These are phyloP conservation scores for Monochamus alternatus DNA, from an alignment of 2,888 invertebrate genomes.

Conservation along the genomic window DNA sequence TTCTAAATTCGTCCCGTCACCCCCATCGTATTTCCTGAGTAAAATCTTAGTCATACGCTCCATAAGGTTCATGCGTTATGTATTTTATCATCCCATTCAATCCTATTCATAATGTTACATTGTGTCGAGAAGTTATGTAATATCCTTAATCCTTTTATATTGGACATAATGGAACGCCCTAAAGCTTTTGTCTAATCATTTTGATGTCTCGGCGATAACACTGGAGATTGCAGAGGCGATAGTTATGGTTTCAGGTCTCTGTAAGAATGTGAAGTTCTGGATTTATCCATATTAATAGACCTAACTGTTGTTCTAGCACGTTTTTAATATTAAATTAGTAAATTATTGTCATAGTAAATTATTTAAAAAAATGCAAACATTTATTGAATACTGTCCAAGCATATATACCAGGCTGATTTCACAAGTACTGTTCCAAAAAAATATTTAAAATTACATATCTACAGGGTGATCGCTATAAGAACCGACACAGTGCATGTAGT, in stretches of 20 bases:
- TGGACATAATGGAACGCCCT: conserved; percentile 30
- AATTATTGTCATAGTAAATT: too few species aligned
- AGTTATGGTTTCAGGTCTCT: conserved; percentile 5
- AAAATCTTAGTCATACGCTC: conserved; percentile 31
- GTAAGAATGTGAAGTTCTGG: background rate
- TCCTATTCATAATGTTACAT: conserved; percentile 32
- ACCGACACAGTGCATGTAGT: too few species aligned
- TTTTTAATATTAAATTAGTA: too few species aligned
- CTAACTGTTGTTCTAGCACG: too few species aligned
- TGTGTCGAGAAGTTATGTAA: conserved; percentile 31
- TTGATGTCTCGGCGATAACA: conserved; percentile 19
- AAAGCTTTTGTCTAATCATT: conserved; percentile 36
- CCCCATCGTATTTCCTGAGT: background rate
- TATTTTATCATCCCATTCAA: conserved; percentile 37
- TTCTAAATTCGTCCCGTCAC: background rate
- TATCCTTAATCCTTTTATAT: conserved; percentile 32
- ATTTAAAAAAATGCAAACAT: too few species aligned
- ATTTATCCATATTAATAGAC: background rate
- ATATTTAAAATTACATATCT: too few species aligned
- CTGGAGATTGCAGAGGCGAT: conserved; percentile 16
- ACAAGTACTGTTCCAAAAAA: too few species aligned
- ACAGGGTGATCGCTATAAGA: too few species aligned
- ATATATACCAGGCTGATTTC: too few species aligned
- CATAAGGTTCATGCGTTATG: conserved; percentile 33
- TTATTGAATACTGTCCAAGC: too few species aligned